A percentile compares a stretch with the other conserved stretches of the same genome.
phyloP scores from a whole-genome alignment of 2,888 invertebrate species.

The Xestia c-nigrum region DNA sequence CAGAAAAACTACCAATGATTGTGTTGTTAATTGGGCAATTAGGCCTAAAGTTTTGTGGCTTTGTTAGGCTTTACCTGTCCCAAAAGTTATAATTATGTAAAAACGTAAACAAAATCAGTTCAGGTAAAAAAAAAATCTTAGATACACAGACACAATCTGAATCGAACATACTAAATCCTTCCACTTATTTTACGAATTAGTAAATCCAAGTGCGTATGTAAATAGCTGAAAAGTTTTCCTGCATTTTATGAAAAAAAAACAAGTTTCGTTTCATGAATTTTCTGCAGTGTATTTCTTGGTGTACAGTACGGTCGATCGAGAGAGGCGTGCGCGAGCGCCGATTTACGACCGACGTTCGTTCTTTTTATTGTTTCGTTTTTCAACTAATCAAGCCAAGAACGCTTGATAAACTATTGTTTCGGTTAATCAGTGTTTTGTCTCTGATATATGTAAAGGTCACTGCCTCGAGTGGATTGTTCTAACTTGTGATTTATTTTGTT shows the following conservation, averaged over 20 bases:
- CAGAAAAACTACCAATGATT: not conserved
- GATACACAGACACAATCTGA: not conserved
- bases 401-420: conserved; percentile 63
- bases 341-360: conserved; percentile 62
- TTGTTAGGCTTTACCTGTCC: not conserved
- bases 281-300: conserved; percentile 16
- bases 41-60: not conserved
- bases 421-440: conserved; percentile 57
- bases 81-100: not conserved
- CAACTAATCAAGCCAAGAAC: conserved; percentile 65
- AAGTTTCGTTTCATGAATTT: not conserved
- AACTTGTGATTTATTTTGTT: conserved; percentile 32
- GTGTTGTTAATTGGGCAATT: not conserved
- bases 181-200: not conserved
- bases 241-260: not conserved
- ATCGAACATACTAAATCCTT: not conserved
- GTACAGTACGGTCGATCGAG: not conserved
- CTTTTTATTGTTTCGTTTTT: conserved; percentile 64
- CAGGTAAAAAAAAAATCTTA: not conserved
- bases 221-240: not conserved
- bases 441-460: conserved; percentile 55
- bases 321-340: conserved; percentile 53
- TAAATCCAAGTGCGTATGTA: not conserved
- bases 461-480: conserved; percentile 35
- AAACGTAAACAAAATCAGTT: not conserved